Percentiles rank a stretch among this genome's conserved stretches.
Evolutionary conservation across 2,888 invertebrate genomes (phyloP).

Genomic region (Tetragonisca angustula): DNA sequence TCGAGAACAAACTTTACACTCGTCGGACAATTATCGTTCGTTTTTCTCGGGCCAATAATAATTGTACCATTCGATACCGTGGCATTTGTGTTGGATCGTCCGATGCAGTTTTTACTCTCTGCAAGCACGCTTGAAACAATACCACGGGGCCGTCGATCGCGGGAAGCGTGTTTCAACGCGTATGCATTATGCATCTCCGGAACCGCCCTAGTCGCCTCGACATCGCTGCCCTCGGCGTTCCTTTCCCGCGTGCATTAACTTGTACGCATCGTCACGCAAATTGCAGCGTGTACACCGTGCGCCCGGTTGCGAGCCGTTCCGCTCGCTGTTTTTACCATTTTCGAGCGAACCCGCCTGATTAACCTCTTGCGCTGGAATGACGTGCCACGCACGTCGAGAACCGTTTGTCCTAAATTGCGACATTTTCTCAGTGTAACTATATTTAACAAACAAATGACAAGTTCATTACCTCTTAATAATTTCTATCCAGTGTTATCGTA

Average conservation of each 20-base stretch:
- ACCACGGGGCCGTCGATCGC: constrained; percentile 33
- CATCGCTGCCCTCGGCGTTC: constrained; percentile 41
- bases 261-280: constrained; percentile 26
- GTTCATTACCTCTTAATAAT: no score
- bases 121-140: constrained; percentile 9
- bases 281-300: neutral
- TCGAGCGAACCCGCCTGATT: constrained; percentile 16
- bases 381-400: no score
- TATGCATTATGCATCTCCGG: constrained; percentile 49
- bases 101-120: neutral
- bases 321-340: constrained; percentile 31
- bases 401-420: no score
- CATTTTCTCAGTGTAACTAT: no score
- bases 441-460: no score
- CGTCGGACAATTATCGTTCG: neutral
- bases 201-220: constrained; percentile 52
- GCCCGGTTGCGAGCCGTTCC: neutral
- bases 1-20: neutral
- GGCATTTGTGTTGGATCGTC: neutral
- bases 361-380: no score
- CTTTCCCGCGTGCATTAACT: constrained; percentile 28
- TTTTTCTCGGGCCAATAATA: neutral
- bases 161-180: constrained; percentile 35
- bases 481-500: no score
- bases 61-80: neutral